Base-by-base conservation (phyloP, 2,888 invertebrate species). In the Zaprionus lineosus region DNA sequence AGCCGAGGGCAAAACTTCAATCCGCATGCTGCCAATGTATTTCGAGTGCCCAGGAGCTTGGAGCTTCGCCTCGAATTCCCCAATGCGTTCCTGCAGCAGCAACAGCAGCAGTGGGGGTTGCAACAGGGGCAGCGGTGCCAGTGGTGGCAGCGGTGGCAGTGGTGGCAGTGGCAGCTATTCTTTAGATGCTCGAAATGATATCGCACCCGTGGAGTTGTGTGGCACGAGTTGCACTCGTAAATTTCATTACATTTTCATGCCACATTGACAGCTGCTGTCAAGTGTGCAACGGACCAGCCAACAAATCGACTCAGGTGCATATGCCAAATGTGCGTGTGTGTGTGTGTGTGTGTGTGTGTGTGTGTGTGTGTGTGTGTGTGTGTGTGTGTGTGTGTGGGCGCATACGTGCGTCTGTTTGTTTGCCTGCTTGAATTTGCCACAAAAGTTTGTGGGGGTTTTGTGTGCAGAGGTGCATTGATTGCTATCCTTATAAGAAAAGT, bases 241-340 rank as follows among this genome's bases (percentile, higher is more conserved):
- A 59, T 64, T 64, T 40, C 57, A 64, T 64, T 64, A 64, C 64
- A 36, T 56, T 62, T 73, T 70, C 56, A 60, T 47, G 67, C 46
- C 50, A 68, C 76, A 81, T 59, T 74, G 74, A 71, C 67, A 77
- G 82, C 68, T 57, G 53, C 61, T 64, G 53, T 62, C 53, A 56
- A 41, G 37, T 51, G 50, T 36, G 51, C 62, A 40, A 36, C 26
- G 34, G 18, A 44, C 41, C 53, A 31, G 16, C 29, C 16, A 28
- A 36, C 24, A 41, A 55, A 41, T 47, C 43, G 41, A 29, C 55
- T 31, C 76, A 71, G 67, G 37, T 75, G 61, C 41, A 61, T 31
- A 24, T 52, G 50, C 58, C 40, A 24, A 26, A n/a, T 34, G 15
- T 8, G 14, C 7, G 15, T 15, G 34, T 16, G 5, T 19, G 21